Evolutionary conservation across 2,113 vertebrate species (phyloP).

Genomic region (Sapajus apella): DNA sequence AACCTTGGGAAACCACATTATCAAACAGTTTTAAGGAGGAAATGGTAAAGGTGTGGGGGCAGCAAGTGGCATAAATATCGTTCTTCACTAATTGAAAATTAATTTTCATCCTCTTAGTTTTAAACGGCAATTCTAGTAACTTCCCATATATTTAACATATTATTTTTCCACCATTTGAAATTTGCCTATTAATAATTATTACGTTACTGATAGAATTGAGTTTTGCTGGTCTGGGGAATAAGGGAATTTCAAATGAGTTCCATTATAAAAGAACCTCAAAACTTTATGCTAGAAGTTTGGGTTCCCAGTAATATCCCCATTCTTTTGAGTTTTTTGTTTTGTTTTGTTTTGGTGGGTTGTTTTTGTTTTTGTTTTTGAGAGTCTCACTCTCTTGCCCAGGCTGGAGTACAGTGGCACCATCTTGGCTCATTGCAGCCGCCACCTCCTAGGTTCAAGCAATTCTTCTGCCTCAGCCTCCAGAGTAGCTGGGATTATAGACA

Average conservation of each 20-base stretch:
- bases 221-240: constrained; percentile 14
- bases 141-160: neutral
- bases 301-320: neutral
- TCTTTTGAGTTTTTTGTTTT: neutral
- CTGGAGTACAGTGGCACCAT: too few relatives aligned
- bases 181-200: neutral
- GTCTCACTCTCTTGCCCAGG: too few relatives aligned
- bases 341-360: too few relatives aligned
- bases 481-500: too few relatives aligned
- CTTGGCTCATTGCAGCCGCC: too few relatives aligned
- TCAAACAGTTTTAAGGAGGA: neutral
- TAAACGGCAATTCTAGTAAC: neutral
- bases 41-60: neutral
- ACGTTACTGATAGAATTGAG: neutral
- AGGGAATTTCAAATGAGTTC: neutral
- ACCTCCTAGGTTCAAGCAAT: too few relatives aligned
- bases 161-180: neutral
- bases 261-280: constrained; percentile 5
- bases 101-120: neutral
- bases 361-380: too few relatives aligned
- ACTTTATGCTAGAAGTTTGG: neutral
- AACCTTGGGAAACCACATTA: neutral
- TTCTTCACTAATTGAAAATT: constrained; percentile 4
- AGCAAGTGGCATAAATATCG: neutral
- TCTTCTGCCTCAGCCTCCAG: too few relatives aligned